Conservation (phyloP, 2,797 vertebrate genomes). For the Lepilemur septentrionalis region DNA sequence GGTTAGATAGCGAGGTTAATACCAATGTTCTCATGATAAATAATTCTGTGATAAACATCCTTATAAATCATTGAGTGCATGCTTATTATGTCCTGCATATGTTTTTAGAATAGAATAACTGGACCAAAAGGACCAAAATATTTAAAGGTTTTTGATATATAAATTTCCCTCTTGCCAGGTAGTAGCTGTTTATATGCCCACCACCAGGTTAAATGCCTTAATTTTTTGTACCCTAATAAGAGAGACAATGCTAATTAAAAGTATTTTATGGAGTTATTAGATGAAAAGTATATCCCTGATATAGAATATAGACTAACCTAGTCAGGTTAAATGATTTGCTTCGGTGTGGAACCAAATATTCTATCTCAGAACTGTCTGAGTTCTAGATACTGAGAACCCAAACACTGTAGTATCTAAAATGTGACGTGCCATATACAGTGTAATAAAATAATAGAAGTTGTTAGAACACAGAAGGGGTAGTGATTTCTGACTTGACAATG, state of each 20-base stretch:
- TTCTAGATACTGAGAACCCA: neutral
- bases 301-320: neutral
- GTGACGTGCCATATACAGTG: neutral
- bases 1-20: neutral
- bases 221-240: neutral
- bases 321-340: neutral
- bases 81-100: neutral
- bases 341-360: neutral
- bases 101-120: neutral
- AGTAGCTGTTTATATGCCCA: neutral
- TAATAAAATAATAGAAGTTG: neutral
- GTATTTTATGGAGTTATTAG: conserved; percentile 1
- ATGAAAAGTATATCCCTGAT: neutral
- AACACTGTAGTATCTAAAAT: neutral
- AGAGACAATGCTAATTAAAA: neutral
- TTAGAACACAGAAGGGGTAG: neutral
- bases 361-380: neutral
- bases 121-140: neutral
- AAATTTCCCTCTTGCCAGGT: neutral
- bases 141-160: neutral
- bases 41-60: neutral
- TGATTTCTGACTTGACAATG: neutral
- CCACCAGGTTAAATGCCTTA: neutral
- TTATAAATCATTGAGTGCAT: neutral
- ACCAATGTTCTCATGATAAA: neutral